A percentile compares a stretch with the other conserved stretches of the same genome.
Evolutionary conservation across 2,797 vertebrate species (phyloP).

Genomic region (Bryconaethiops microstoma): DNA sequence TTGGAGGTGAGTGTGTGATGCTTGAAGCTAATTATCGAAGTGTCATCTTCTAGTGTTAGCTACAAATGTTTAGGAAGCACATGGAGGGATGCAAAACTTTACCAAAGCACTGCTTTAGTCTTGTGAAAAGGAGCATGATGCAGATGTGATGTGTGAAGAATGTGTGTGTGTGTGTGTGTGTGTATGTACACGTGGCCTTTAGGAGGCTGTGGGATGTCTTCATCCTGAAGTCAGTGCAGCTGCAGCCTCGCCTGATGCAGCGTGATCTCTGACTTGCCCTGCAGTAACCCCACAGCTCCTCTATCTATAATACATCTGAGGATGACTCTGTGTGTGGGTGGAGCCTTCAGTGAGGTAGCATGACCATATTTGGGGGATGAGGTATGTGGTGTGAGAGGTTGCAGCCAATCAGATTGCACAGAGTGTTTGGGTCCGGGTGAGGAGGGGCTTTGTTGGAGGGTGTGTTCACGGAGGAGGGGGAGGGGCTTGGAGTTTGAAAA

Average conservation of each 20-base stretch:
- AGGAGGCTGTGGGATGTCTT: constrained; percentile 30
- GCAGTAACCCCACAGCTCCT: constrained; percentile 68
- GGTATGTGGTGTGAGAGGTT: constrained; percentile 78
- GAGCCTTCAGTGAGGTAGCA: constrained; percentile 52
- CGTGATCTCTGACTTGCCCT: constrained; percentile 57
- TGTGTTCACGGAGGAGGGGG: constrained; percentile 54
- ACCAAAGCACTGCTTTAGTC: not conserved
- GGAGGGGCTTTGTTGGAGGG: constrained; percentile 49
- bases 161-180: constrained; percentile 12
- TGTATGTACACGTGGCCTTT: constrained; percentile 11
- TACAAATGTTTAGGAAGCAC: no score
- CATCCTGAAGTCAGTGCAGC: constrained; percentile 53
- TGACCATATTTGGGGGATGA: constrained; percentile 70
- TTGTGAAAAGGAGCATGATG: constrained; percentile 32
- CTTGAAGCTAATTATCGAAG: no score
- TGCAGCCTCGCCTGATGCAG: constrained; percentile 41
- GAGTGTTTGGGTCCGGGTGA: constrained; percentile 3
- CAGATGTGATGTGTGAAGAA: not conserved
- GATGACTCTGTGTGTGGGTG: constrained; percentile 24
- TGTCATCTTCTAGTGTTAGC: no score
- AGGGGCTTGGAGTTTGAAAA: constrained; percentile 72
- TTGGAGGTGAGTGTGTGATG: no score
- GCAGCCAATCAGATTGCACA: constrained; percentile 68
- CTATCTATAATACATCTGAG: constrained; percentile 49
- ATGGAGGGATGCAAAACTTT: not conserved